Conservation (phyloP, 2,888 invertebrate species). For the Leptarthrus brevirostris region DNA sequence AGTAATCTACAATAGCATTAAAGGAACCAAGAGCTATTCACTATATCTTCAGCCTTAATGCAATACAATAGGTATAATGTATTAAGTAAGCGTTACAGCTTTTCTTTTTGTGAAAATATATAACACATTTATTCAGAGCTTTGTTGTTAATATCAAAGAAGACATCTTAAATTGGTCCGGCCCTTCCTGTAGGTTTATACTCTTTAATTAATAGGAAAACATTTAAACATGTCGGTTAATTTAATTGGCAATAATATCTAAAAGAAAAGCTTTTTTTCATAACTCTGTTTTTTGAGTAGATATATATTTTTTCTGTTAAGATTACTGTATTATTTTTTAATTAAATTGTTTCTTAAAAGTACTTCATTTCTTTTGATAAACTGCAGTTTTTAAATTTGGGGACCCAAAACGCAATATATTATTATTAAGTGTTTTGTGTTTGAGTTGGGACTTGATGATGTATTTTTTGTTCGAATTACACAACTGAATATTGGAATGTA, state of each 20-base stretch:
- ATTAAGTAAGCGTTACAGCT: slow-evolving; percentile 32
- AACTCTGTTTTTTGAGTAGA: slow-evolving; percentile 43
- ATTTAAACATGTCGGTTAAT: slow-evolving; percentile 26
- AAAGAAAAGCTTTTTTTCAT: slow-evolving; percentile 35
- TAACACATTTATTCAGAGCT: slow-evolving; percentile 37
- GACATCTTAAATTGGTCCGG: slow-evolving; percentile 25
- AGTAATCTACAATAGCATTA: slow-evolving; percentile 66
- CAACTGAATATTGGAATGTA: too few species aligned
- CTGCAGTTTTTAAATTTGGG: neutral
- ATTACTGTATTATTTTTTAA: slow-evolving; percentile 44
- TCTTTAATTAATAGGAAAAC: slow-evolving; percentile 31
- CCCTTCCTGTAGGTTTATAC: slow-evolving; percentile 17
- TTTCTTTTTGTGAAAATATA: slow-evolving; percentile 43
- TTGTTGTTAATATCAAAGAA: slow-evolving; percentile 33
- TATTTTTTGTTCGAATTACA: too few species aligned
- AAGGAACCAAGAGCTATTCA: slow-evolving; percentile 11
- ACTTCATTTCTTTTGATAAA: neutral
- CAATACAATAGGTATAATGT: slow-evolving; percentile 44
- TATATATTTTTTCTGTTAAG: slow-evolving; percentile 45
- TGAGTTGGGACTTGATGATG: too few species aligned
- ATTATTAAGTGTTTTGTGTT: too few species aligned
- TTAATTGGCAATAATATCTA: slow-evolving; percentile 41
- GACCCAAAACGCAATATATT: neutral
- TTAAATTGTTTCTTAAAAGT: slow-evolving; percentile 47
- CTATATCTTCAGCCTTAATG: slow-evolving; percentile 46